These are phyloP conservation scores for Dendrolimus punctatus DNA, from an alignment of 1,140 invertebrate species.

Conservation along the genomic window DNA sequence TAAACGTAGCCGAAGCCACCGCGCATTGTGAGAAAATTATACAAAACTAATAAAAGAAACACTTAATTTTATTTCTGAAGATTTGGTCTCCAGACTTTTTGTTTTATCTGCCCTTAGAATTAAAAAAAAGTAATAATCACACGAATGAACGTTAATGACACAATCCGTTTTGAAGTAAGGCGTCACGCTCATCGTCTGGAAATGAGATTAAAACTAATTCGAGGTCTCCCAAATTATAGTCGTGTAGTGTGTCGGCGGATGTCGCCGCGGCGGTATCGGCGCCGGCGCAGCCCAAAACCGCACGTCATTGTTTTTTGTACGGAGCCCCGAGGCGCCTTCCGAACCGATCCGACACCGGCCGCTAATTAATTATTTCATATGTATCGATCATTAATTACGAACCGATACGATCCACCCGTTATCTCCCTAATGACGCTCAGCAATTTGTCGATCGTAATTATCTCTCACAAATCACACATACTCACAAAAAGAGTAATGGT, in stretches of 20 bases:
- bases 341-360: conserved; percentile 42
- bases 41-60: conserved; percentile 10
- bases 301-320: conserved; percentile 70
- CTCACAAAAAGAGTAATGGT: conserved; percentile 57
- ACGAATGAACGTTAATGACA: conserved; percentile 64
- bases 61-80: conserved; percentile 9
- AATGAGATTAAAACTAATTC: conserved; percentile 65
- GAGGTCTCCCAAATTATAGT: conserved; percentile 67
- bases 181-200: conserved; percentile 58
- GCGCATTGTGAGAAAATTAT: conserved; percentile 18
- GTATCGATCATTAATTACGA: conserved; percentile 70
- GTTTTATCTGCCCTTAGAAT: conserved; percentile 18
- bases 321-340: conserved; percentile 44
- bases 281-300: conserved; percentile 57
- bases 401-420: conserved; percentile 57
- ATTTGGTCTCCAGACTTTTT: conserved; percentile 2
- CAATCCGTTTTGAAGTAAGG: conserved; percentile 40
- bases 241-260: conserved; percentile 44
- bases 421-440: conserved; percentile 58
- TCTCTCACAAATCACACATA: conserved; percentile 51
- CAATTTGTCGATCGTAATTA: conserved; percentile 68
- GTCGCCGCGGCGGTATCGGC: conserved; percentile 52
- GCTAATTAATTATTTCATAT: conserved; percentile 71
- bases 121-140: conserved; percentile 45
- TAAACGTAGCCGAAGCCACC: conserved; percentile 29